Evolutionary conservation across 64 coral and sea anemone genomes (phyloP), one percentile per base, ranked within the genome.

Genomic region (Dendronephthya gigantea): DNA sequence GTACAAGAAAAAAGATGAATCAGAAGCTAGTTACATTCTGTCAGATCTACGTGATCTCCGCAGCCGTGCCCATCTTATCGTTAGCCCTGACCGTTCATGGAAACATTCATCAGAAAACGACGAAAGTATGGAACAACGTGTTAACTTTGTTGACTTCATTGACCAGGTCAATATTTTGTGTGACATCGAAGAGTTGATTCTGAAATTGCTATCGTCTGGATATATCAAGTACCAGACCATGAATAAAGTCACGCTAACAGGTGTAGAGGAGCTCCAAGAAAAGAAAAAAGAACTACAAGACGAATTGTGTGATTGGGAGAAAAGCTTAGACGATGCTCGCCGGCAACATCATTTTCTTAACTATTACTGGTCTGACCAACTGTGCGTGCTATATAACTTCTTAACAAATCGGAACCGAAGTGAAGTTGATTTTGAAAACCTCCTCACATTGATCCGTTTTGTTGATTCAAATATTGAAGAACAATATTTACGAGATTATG

Each of bases 51-150:
- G 66, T 83, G 93, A 94, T 36, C 87, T 94, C 55, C 47, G 93
- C 36, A 94, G 93, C 39, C 93, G 93, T 50, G 93, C 93, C 72
- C 90, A 91, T 49, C 81, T 94, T 48, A 87, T 90, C 56, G 37
- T 90, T 34, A 90, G 66, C 37, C 40, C 89, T 0, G 69, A 82
- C 8, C 81, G 85, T 28, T 19, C 81, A 28, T 45, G 27, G 41
- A 45, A 45, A 11, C 41, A 45, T 45, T 6, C 41, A 16, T 56
- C 15, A 19, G 25, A 55, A 11, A 4, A 1, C n/a, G 50, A 23
- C 39, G 49, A 40, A 22, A 47, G 29, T 2, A 7, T 10, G 6
- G 9, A 43, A 15, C 74, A 9, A 39, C 9, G 33, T 43, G 16
- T 9, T 45, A 0, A 50, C 34, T 83, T 55, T 23, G 48, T 65